Conservation (phyloP, 2,113 vertebrate species). For the Corvus cornix region DNA sequence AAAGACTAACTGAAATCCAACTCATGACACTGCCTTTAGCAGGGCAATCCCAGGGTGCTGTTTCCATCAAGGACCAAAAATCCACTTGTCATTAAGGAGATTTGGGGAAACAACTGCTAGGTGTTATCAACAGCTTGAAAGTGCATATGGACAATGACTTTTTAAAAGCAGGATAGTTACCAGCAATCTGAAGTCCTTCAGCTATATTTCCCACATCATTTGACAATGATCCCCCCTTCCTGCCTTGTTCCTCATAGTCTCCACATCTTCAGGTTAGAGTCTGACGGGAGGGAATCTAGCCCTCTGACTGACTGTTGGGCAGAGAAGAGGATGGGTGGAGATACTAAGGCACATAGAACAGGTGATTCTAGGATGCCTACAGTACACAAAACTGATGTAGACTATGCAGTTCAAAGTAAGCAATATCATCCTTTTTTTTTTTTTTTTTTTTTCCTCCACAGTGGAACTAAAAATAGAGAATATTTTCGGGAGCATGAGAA, state of each 20-base stretch:
- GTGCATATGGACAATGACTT: background rate
- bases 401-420: background rate
- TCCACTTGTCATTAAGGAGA: background rate
- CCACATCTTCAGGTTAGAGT: background rate
- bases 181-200: background rate
- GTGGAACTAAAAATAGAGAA: background rate
- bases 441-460: rapidly evolving
- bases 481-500: background rate
- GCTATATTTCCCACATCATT: background rate
- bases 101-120: background rate
- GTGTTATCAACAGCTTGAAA: background rate
- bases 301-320: background rate
- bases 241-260: background rate
- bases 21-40: background rate
- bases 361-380: background rate
- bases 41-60: background rate
- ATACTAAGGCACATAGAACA: background rate
- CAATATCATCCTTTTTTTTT: rapidly evolving
- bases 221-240: background rate
- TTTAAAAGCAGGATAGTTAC: background rate
- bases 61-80: background rate
- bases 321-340: background rate
- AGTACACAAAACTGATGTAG: background rate
- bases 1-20: background rate
- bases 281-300: background rate